phyloP scores from a whole-genome alignment of 1,140 invertebrate genomes.

The Scylla paramamosain region DNA sequence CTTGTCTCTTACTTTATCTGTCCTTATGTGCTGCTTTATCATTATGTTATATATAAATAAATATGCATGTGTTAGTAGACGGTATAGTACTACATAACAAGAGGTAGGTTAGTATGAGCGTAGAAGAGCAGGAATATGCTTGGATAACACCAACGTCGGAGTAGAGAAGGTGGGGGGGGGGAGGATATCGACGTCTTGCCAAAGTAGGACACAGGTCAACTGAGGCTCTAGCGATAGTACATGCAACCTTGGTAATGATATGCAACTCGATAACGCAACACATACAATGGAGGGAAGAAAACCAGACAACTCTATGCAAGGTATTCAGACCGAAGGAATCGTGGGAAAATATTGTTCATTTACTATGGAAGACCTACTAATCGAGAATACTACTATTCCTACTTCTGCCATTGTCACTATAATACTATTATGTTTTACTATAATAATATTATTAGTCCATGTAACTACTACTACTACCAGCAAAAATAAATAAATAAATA shows the following conservation, averaged over 20 bases:
- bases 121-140: not conserved
- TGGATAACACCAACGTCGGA: not conserved
- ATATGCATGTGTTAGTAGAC: not conserved
- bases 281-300: not conserved
- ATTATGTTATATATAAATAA: not conserved
- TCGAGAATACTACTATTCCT: too few species aligned
- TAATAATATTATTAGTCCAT: not conserved
- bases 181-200: slow-evolving; percentile 17
- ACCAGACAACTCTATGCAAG: not conserved
- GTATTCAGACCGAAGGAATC: not conserved
- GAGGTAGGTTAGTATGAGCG: not conserved
- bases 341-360: not conserved
- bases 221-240: not conserved
- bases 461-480: not conserved
- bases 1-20: not conserved
- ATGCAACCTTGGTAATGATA: not conserved
- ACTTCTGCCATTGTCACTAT: too few species aligned
- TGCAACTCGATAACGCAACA: not conserved
- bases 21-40: not conserved
- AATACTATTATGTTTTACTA: not conserved
- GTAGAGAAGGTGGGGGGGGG: slow-evolving; percentile 36
- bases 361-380: too few species aligned
- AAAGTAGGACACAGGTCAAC: slow-evolving; percentile 7
- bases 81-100: not conserved
- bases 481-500: too few species aligned